These are phyloP conservation scores for Oryzias sinensis DNA, from an alignment of 2,797 vertebrate genomes.

Conservation along the genomic window DNA sequence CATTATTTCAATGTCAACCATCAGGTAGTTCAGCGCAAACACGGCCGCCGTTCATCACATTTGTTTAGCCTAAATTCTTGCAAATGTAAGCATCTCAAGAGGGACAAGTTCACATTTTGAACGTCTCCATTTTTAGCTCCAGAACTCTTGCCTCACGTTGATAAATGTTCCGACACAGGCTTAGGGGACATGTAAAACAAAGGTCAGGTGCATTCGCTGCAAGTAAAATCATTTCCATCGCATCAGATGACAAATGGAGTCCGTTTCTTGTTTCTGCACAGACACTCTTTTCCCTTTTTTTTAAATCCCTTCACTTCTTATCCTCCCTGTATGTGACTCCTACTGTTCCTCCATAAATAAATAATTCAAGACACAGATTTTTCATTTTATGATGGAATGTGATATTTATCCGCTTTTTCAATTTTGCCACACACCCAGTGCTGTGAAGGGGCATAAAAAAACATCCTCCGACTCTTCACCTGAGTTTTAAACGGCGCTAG, in stretches of 20 bases:
- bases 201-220: constrained; percentile 50
- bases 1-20: constrained; percentile 4
- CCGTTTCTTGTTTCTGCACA: constrained; percentile 45
- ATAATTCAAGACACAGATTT: constrained; percentile 64
- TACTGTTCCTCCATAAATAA: constrained; percentile 60
- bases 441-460: constrained; percentile 52
- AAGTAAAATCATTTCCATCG: constrained; percentile 47
- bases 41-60: not conserved
- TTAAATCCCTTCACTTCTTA: constrained; percentile 23
- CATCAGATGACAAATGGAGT: constrained; percentile 62
- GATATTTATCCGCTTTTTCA: constrained; percentile 64
- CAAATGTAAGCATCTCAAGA: constrained; percentile 18
- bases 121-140: constrained; percentile 36
- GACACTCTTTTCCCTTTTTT: constrained; percentile 15
- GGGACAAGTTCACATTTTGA: not conserved
- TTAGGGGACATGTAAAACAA: constrained; percentile 61
- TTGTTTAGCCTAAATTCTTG: constrained; percentile 12
- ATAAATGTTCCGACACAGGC: constrained; percentile 49
- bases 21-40: not conserved
- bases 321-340: constrained; percentile 23
- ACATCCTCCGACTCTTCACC: constrained; percentile 31
- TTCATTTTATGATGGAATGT: constrained; percentile 66
- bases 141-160: constrained; percentile 24
- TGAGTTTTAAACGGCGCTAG: constrained; percentile 26
- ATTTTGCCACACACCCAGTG: constrained; percentile 58